Conservation (phyloP, 2,797 vertebrate species). For the Allobates femoralis region DNA sequence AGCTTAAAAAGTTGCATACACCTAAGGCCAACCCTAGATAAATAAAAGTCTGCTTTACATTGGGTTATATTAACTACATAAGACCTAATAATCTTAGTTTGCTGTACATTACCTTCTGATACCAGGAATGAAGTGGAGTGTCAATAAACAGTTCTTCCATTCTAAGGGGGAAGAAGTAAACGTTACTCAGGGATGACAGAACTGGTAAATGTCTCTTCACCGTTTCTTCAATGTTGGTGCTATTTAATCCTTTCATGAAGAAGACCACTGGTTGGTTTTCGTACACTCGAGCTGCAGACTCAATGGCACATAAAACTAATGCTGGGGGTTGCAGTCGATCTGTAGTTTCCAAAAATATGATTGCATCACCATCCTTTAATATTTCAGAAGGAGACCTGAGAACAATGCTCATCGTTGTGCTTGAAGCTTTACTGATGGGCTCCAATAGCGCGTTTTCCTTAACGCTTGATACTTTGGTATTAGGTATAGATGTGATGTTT, state of each 20-base stretch:
- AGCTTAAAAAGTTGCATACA: too few relatives aligned
- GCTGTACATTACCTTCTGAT: conserved; percentile 67
- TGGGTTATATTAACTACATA: neutral
- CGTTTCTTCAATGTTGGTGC: neutral
- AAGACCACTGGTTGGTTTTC: conserved; percentile 15
- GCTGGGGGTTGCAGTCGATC: conserved; percentile 6
- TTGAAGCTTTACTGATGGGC: neutral
- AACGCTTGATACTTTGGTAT: neutral
- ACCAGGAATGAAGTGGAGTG: conserved; percentile 77
- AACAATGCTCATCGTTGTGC: neutral
- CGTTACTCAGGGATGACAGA: conserved; percentile 74
- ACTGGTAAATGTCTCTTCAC: conserved; percentile 70
- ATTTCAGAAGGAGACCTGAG: conserved; percentile 54
- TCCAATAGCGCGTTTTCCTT: neutral
- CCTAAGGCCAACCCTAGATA: too few relatives aligned
- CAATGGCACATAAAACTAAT: conserved; percentile 29
- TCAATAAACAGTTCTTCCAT: conserved; percentile 75
- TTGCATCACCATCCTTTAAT: conserved; percentile 66
- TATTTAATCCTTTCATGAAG: conserved; percentile 43
- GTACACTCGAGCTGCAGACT: conserved; percentile 51
- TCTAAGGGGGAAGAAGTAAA: conserved; percentile 76
- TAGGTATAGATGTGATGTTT: neutral
- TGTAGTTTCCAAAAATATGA: conserved; percentile 39
- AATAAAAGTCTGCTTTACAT: neutral
- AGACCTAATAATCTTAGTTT: neutral